phyloP scores from a whole-genome alignment of 2,113 vertebrate genomes.

The Thamnophis sirtalis region DNA sequence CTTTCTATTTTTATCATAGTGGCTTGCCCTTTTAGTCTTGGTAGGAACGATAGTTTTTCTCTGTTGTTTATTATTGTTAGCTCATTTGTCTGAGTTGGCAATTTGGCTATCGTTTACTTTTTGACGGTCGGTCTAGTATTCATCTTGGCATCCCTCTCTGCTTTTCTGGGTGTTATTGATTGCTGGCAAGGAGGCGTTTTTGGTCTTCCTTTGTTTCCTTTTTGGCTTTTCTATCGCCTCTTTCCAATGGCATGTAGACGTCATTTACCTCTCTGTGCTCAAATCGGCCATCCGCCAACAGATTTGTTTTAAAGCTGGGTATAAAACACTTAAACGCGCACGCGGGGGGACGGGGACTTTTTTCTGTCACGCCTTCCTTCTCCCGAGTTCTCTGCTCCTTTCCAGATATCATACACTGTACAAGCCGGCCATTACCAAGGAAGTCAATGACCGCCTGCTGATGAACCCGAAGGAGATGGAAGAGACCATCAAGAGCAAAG shows the following conservation, averaged over 20 bases:
- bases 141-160: too few species aligned
- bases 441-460: conserved; percentile 76
- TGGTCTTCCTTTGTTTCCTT: too few species aligned
- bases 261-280: neutral
- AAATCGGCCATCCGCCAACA: neutral
- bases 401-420: conserved; percentile 79
- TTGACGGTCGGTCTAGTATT: too few species aligned
- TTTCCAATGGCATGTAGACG: too few species aligned
- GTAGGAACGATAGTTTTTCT: too few species aligned
- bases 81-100: too few species aligned
- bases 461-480: conserved; percentile 74
- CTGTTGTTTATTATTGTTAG: too few species aligned
- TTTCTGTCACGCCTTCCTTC: neutral
- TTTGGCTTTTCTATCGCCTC: too few species aligned
- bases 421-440: conserved; percentile 71
- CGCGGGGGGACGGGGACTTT: neutral
- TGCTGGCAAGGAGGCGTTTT: too few species aligned
- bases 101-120: neutral
- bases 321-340: neutral
- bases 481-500: conserved; percentile 45
- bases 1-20: too few species aligned
- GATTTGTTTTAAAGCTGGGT: neutral
- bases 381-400: neutral
- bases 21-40: too few species aligned
- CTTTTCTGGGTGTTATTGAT: too few species aligned